Conservation (phyloP, 2,797 vertebrate species). For the Melanotaenia maccullochi region DNA sequence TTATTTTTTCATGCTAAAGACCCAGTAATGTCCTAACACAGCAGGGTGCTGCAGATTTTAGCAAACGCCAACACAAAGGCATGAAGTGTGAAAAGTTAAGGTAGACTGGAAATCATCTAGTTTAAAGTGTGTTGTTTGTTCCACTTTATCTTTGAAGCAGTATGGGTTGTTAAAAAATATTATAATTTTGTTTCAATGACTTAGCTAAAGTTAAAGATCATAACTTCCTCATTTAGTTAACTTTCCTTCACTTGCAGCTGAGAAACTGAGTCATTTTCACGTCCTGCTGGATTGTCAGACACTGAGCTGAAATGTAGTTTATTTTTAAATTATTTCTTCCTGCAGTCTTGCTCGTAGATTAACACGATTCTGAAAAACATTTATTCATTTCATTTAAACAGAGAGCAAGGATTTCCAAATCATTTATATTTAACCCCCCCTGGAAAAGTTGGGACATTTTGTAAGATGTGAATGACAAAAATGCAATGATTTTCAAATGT, state of each 20-base stretch:
- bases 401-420: neutral
- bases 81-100: too few relatives aligned
- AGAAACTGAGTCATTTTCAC: neutral
- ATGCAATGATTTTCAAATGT: neutral
- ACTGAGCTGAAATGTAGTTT: neutral
- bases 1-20: neutral
- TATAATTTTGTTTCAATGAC: neutral
- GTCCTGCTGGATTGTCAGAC: neutral
- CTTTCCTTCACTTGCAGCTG: neutral
- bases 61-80: neutral
- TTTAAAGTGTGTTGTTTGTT: neutral
- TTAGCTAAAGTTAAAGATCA: neutral
- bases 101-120: neutral
- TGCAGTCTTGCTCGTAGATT: neutral
- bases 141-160: neutral
- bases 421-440: neutral
- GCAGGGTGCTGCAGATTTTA: neutral
- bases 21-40: neutral
- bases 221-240: neutral
- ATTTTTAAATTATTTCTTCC: neutral
- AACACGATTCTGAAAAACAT: neutral
- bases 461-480: neutral
- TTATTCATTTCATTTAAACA: neutral
- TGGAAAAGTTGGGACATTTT: neutral
- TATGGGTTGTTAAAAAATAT: neutral